Evolutionary conservation across 2,797 vertebrate species (phyloP), one percentile per base, ranked within the genome.

Genomic region (Apogon talboti): DNA sequence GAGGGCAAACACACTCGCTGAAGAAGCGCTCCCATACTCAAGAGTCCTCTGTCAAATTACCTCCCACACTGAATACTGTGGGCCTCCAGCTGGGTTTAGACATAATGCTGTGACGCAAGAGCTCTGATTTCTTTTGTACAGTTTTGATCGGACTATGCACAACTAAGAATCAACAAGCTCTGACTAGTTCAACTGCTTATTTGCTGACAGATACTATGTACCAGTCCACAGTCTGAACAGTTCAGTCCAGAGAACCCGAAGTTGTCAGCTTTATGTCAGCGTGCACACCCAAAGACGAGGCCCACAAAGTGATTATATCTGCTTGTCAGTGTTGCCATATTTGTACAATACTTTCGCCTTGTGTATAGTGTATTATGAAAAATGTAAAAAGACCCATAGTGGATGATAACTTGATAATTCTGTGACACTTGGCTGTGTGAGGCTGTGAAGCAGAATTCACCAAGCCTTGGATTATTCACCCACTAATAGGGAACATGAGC

Each of bases 111-210:
- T 52, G 52, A 75, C 76, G 62, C 57, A 75, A 66, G 28, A 7
- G 33, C 56, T 85, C 55, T 1, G 1, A 84, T 83, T 83, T 72
- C 74, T 64, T 71, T 71, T 30, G 28, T 81, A 73, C 46, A 13
- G 42, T 2, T 43, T 49, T 42, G 4, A 75, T 60, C 21, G 19
- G 45, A 64, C 33, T 54, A 21, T 37, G 60, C 12, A 46, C 46
- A 73, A 59, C 58, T 8, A 5, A 58, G 9, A 41, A 35, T 10
- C 3, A 7, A 78, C 80, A 84, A 51, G 87, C 47, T 71, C 42
- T 0, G 35, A 70, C 81, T 45, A 18, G 75, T 74, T 55, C 0
- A 2, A 49, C 40, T 49, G 40, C 66, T 64, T 40, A 42, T 41
- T 57, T 33, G 9, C 14, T 24, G 14, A n/a, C 11, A 46, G 3